Evolutionary conservation across 2,888 invertebrate species (phyloP).

Genomic region (Argyra leucocephala): DNA sequence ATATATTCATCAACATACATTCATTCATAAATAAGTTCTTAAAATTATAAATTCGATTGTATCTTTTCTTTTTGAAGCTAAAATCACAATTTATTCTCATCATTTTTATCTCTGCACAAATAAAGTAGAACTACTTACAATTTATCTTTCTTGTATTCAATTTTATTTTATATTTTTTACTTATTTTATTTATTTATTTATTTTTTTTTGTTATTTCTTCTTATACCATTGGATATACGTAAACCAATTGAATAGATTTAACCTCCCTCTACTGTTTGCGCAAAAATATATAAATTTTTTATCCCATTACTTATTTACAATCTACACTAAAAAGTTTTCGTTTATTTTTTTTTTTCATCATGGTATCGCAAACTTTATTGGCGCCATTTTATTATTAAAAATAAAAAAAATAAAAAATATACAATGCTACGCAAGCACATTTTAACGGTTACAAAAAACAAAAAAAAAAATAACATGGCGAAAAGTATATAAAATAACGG

Average conservation of each 20-base stretch:
- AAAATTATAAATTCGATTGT: too few relatives aligned
- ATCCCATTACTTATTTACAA: too few relatives aligned
- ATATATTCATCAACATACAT: too few relatives aligned
- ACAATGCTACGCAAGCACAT: constrained; percentile 5
- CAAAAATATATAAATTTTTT: too few relatives aligned
- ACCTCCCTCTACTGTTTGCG: neutral
- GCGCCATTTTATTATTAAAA: constrained; percentile 1
- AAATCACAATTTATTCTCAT: neutral
- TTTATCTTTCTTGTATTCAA: neutral
- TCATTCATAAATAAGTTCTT: too few relatives aligned
- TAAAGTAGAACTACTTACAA: neutral
- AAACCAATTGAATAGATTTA: neutral
- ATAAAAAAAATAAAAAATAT: too few relatives aligned
- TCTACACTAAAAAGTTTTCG: neutral
- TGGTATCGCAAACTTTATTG: neutral
- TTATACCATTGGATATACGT: too few relatives aligned
- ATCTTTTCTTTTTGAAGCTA: neutral
- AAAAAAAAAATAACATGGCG: too few relatives aligned
- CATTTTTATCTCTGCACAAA: neutral
- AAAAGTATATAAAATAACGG: too few relatives aligned
- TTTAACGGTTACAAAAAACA: too few relatives aligned
- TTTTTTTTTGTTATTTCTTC: neutral
- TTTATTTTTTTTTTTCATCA: neutral
- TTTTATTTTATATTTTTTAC: neutral
- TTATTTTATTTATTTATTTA: neutral